These are phyloP conservation scores for Tiliqua scincoides DNA, from an alignment of 2,113 vertebrate genomes.

Conservation along the genomic window DNA sequence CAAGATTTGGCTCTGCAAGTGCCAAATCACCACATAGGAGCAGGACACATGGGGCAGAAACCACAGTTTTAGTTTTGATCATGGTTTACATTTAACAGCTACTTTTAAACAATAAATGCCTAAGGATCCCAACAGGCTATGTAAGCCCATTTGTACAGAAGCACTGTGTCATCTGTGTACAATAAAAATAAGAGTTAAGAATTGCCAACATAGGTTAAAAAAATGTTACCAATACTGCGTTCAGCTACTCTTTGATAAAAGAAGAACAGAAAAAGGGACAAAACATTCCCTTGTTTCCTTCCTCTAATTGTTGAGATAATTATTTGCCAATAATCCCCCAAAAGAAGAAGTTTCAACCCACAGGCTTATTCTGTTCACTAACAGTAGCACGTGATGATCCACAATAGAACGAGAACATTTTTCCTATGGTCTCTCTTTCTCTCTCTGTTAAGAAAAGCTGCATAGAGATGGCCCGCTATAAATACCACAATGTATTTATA, in stretches of 20 bases:
- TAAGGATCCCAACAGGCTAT: not conserved
- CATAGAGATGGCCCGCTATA: not conserved
- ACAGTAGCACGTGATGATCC: not conserved
- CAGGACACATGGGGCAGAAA: not conserved
- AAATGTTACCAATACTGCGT: not conserved
- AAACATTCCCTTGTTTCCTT: not conserved
- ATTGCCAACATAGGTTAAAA: not conserved
- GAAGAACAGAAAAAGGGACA: not conserved
- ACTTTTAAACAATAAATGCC: not conserved
- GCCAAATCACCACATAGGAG: not conserved
- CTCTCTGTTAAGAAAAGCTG: not conserved
- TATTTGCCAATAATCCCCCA: too few relatives aligned
- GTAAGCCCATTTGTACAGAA: not conserved
- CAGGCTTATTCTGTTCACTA: not conserved
- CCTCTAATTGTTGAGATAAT: not conserved
- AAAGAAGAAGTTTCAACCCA: too few relatives aligned
- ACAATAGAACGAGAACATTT: not conserved
- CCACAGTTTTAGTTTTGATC: not conserved
- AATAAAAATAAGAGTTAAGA: not conserved
- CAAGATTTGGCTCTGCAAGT: not conserved
- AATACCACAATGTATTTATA: not conserved
- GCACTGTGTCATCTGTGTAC: not conserved
- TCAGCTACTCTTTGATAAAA: not conserved
- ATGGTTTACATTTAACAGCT: not conserved
- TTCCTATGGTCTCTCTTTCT: not conserved